These are phyloP conservation scores for Aspidiotus rigidus DNA, from an alignment of 2,888 invertebrate genomes.

Conservation along the genomic window DNA sequence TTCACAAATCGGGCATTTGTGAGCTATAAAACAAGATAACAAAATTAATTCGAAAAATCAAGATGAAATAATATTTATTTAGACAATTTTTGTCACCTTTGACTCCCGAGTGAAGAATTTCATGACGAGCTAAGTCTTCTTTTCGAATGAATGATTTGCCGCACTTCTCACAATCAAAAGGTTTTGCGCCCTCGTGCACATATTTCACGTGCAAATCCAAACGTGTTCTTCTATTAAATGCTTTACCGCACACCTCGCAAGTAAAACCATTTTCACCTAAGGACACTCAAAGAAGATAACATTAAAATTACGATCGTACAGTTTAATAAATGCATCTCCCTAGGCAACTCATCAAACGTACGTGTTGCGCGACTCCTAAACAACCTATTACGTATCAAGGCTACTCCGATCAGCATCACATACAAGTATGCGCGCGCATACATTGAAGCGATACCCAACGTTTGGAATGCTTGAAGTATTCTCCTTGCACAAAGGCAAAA, in stretches of 20 bases:
- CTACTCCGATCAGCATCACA: too few relatives aligned
- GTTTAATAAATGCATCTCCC: not conserved
- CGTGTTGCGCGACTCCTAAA: not conserved
- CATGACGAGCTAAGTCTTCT: constrained; percentile 54
- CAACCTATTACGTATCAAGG: not conserved
- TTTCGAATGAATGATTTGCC: constrained; percentile 53
- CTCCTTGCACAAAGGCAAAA: too few relatives aligned
- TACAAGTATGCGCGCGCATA: too few relatives aligned
- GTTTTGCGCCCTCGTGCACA: constrained; percentile 55
- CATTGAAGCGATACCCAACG: too few relatives aligned
- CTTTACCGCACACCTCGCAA: constrained; percentile 53
- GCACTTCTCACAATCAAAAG: constrained; percentile 51
- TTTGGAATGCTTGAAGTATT: too few relatives aligned
- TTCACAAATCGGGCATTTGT: constrained; percentile 48
- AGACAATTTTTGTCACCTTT: constrained; percentile 42
- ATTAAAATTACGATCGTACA: not conserved
- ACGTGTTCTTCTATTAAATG: constrained; percentile 48
- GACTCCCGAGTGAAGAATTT: constrained; percentile 51
- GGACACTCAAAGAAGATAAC: constrained; percentile 1
- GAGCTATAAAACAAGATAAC: constrained; percentile 38
- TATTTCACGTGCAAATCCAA: constrained; percentile 50
- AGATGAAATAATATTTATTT: too few relatives aligned
- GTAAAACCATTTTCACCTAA: constrained; percentile 53
- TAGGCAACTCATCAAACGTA: not conserved
- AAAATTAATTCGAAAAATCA: too few relatives aligned